phyloP scores from a whole-genome alignment of 1,140 invertebrate genomes.

The Magallana ariakensis region DNA sequence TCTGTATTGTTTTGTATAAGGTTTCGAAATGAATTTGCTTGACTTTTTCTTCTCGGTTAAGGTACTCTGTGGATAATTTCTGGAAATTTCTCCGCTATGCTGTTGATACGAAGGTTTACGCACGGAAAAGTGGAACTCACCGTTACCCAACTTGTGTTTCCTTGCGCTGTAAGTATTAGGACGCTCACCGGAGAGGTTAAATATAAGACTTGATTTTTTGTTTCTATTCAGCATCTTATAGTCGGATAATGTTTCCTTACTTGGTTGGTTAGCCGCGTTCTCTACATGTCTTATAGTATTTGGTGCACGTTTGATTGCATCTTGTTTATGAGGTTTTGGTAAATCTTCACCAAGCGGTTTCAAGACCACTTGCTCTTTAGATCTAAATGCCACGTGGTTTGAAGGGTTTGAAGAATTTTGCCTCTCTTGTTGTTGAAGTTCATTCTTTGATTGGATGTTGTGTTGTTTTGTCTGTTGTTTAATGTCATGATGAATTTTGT shows the following conservation, averaged over 20 bases:
- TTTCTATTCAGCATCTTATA: neutral
- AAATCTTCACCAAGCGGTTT: too few relatives aligned
- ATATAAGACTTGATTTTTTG: neutral
- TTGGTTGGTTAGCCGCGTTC: neutral
- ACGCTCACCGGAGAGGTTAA: neutral
- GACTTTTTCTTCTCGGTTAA: neutral
- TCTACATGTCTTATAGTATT: too few relatives aligned
- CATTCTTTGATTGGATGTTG: neutral
- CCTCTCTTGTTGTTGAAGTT: neutral
- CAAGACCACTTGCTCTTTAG: too few relatives aligned
- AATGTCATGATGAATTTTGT: neutral
- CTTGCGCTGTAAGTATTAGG: neutral
- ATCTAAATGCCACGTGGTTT: neutral
- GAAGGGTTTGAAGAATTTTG: neutral
- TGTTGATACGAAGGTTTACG: conserved; percentile 6
- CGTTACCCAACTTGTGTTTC: neutral
- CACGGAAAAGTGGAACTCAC: neutral
- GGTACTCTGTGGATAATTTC: neutral
- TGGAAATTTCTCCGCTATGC: neutral
- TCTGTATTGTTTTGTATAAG: neutral
- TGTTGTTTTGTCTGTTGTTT: neutral
- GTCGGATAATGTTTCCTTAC: neutral
- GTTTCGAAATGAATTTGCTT: neutral
- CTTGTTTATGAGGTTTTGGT: too few relatives aligned
- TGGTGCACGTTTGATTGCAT: too few relatives aligned